Percentiles rank a stretch among this genome's conserved stretches.
These are phyloP conservation scores for Hipparchia sbordonii DNA, from an alignment of 2,888 invertebrate species.

Conservation along the genomic window DNA sequence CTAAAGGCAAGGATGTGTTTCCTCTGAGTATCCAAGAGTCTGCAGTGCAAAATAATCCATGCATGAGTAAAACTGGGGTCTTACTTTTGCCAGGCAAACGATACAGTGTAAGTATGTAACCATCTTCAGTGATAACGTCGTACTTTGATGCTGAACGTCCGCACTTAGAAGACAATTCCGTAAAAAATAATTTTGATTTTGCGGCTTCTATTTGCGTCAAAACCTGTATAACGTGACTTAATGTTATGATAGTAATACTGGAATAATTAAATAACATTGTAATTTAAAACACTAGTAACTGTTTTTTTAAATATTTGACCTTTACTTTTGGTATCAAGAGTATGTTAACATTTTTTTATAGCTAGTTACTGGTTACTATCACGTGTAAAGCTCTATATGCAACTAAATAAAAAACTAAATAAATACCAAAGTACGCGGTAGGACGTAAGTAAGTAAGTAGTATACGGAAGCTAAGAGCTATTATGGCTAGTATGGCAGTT, in stretches of 20 bases:
- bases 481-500: no score
- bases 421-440: no score
- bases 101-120: constrained; percentile 62
- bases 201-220: constrained; percentile 47
- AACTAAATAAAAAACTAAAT: no score
- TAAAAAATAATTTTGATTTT: constrained; percentile 53
- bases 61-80: constrained; percentile 52
- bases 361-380: no score
- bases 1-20: constrained; percentile 49
- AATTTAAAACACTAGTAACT: not conserved
- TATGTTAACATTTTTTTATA: not conserved
- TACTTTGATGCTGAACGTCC: constrained; percentile 51
- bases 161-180: constrained; percentile 60
- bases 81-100: constrained; percentile 57
- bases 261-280: not conserved
- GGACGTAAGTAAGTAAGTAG: no score
- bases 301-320: not conserved
- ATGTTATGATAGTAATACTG: not conserved
- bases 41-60: constrained; percentile 53
- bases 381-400: no score
- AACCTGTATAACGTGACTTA: no score
- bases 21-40: constrained; percentile 54
- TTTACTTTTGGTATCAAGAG: not conserved
- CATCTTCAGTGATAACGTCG: constrained; percentile 60
- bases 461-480: no score